phyloP scores from a whole-genome alignment of 1,140 invertebrate genomes.

The Lasaia peninsularis region DNA sequence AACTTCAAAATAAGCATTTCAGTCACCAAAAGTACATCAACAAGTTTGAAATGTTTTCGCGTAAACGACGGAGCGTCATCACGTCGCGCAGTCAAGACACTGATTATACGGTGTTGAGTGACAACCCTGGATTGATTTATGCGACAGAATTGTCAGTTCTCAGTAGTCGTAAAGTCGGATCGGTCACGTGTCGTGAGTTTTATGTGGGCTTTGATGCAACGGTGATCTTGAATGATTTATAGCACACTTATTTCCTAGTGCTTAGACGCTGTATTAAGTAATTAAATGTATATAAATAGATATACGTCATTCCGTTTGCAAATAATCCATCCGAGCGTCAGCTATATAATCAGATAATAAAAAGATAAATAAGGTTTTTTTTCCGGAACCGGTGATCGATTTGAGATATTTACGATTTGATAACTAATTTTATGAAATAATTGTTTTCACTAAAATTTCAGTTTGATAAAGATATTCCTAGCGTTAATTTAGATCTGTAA shows the following conservation, averaged over 20 bases:
- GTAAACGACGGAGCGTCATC: slow-evolving; percentile 1
- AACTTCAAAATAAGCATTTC: slow-evolving; percentile 2
- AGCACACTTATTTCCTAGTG: slow-evolving; percentile 22
- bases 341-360: too few relatives aligned
- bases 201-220: slow-evolving; percentile 25
- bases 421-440: too few relatives aligned
- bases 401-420: too few relatives aligned
- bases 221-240: slow-evolving; percentile 31
- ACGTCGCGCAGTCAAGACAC: slow-evolving; percentile 9
- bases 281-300: not conserved
- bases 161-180: slow-evolving; percentile 40
- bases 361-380: too few relatives aligned
- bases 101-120: slow-evolving; percentile 12
- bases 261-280: slow-evolving; percentile 5
- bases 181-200: slow-evolving; percentile 26
- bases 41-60: slow-evolving; percentile 2
- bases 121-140: slow-evolving; percentile 48
- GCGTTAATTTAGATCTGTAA: too few relatives aligned
- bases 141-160: slow-evolving; percentile 37
- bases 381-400: too few relatives aligned
- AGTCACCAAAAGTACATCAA: slow-evolving; percentile 8
- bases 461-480: too few relatives aligned
- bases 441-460: too few relatives aligned
- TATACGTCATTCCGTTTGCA: not conserved
- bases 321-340: too few relatives aligned